Percentiles rank a stretch among this genome's conserved stretches.
phyloP scores from a whole-genome alignment of 30 jellyfish, hydroid and myxozoan genomes.

The Nemopilema nomurai region DNA sequence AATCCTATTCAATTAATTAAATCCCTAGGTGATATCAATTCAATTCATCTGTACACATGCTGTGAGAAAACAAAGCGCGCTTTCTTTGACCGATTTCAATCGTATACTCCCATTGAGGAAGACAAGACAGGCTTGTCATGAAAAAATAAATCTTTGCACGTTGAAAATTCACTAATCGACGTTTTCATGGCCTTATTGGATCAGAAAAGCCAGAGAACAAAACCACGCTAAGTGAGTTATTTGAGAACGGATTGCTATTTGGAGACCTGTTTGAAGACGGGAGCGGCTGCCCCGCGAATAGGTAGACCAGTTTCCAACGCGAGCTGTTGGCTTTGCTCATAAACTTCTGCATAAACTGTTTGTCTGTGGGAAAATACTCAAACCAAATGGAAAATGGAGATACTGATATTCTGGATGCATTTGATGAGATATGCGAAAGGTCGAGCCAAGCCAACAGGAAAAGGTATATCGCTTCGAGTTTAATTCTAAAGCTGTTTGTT shows the following conservation, averaged over 20 bases:
- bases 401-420: constrained; percentile 29
- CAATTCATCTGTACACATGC: constrained; percentile 11
- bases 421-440: constrained; percentile 53
- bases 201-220: not conserved
- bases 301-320: not conserved
- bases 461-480: constrained; percentile 29
- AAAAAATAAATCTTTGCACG: constrained; percentile 15
- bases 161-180: constrained; percentile 17
- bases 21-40: not conserved
- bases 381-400: constrained; percentile 64
- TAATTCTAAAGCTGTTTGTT: not conserved
- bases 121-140: constrained; percentile 11
- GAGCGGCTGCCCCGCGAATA: constrained; percentile 8
- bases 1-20: constrained; percentile 11
- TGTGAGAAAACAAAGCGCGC: constrained; percentile 58
- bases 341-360: too few species aligned
- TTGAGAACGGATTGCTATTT: not conserved
- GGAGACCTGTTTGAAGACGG: not conserved
- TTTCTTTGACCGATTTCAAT: constrained; percentile 32
- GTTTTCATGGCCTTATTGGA: constrained; percentile 22
- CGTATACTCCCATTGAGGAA: constrained; percentile 9
- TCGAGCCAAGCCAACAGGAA: constrained; percentile 56
- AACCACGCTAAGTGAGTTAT: not conserved
- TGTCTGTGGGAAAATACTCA: not conserved
- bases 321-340: not conserved